Percentiles rank a stretch among this genome's conserved stretches.
Evolutionary conservation across 2,113 vertebrate species (phyloP).

Genomic region (Zapornia atra): DNA sequence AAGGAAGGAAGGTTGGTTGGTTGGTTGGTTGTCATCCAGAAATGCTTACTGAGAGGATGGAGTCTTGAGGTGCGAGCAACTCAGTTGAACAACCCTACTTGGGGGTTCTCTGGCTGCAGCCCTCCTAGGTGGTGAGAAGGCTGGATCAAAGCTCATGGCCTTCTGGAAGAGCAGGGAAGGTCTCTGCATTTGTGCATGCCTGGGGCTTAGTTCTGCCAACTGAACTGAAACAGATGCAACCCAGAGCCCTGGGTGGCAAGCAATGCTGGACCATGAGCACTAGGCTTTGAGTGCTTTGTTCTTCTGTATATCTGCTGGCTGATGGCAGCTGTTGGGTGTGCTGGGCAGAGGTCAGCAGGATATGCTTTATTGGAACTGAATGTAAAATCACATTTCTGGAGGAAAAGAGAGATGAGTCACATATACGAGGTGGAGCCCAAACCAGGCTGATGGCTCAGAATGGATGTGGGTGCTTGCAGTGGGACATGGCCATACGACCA

Average conservation of each 20-base stretch:
- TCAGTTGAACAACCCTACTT: background rate
- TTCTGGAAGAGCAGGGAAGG: background rate
- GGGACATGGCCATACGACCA: background rate
- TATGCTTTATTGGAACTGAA: background rate
- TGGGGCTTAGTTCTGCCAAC: background rate
- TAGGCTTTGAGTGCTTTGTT: background rate
- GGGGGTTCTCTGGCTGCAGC: background rate
- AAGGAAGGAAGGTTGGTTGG: background rate
- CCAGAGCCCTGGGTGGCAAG: background rate
- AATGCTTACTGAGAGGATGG: background rate
- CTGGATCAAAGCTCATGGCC: background rate
- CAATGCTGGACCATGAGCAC: background rate
- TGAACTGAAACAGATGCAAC: background rate
- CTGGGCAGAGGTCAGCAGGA: background rate
- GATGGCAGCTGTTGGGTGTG: background rate
- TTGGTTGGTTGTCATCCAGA: background rate
- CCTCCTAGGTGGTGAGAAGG: background rate
- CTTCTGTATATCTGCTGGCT: background rate
- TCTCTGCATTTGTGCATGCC: background rate
- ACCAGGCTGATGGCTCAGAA: background rate
- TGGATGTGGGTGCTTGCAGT: background rate
- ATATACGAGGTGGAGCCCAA: background rate
- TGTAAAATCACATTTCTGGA: background rate
- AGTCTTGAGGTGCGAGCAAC: background rate
- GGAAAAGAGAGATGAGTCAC: background rate